Evolutionary conservation across 2,888 invertebrate genomes (phyloP).

Genomic region (Calliopum simillimum): DNA sequence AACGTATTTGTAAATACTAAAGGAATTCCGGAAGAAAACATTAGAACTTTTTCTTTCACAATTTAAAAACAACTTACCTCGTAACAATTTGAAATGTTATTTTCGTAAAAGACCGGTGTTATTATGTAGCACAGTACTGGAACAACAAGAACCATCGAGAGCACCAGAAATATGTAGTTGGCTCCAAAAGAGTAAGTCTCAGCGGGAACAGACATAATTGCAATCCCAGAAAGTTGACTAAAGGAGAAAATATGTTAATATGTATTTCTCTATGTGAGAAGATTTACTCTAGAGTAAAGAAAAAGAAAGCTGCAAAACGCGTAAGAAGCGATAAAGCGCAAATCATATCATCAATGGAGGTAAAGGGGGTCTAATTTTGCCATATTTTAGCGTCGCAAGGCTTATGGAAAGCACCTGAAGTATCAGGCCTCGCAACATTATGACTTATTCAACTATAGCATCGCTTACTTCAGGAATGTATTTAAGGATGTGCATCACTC

Average conservation of each 20-base stretch:
- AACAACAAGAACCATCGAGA: constrained; percentile 64
- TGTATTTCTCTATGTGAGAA: no score
- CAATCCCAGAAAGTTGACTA: constrained; percentile 71
- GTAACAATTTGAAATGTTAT: constrained; percentile 69
- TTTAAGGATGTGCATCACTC: no score
- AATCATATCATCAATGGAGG: no score
- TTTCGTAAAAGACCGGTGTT: constrained; percentile 69
- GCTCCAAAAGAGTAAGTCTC: constrained; percentile 70
- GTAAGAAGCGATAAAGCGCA: no score
- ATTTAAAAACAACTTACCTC: constrained; percentile 61
- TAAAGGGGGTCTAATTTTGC: no score
- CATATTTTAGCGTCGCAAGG: no score
- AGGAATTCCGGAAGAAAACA: constrained; percentile 3
- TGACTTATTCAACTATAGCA: no score
- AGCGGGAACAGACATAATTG: constrained; percentile 70
- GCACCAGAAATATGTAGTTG: constrained; percentile 64
- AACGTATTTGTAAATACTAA: constrained; percentile 64
- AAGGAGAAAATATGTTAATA: constrained; percentile 37
- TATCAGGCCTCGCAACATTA: no score
- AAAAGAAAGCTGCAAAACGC: no score
- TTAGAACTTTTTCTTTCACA: background rate
- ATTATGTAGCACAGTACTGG: constrained; percentile 63
- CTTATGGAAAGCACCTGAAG: no score
- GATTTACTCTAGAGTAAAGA: no score
- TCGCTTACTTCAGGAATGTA: no score